Conservation (phyloP, 2,888 invertebrate species). For the Zhuqinia jingwanae region DNA sequence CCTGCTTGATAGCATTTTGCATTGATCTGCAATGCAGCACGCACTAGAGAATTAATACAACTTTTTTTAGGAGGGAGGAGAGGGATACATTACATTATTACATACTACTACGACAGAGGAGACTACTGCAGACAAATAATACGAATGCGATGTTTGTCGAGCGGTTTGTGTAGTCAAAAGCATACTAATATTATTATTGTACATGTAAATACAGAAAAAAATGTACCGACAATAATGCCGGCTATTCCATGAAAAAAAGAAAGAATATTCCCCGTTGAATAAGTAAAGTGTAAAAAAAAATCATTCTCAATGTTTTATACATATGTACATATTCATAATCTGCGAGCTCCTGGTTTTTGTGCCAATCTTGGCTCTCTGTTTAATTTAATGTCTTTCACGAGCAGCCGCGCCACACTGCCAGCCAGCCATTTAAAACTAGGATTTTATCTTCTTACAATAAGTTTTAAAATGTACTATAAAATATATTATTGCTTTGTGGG, state of each 20-base stretch:
- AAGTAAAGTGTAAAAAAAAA: not conserved
- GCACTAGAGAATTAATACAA: slow-evolving; percentile 51
- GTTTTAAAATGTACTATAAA: not conserved
- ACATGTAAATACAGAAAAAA: not conserved
- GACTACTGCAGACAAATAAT: slow-evolving; percentile 19
- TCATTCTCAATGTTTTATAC: slow-evolving; percentile 8
- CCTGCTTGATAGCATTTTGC: slow-evolving; percentile 28
- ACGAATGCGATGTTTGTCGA: slow-evolving; percentile 2
- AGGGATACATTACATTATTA: slow-evolving; percentile 11
- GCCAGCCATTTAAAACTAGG: too few relatives aligned
- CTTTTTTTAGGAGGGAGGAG: not conserved
- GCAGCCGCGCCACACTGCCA: not conserved
- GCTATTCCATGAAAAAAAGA: not conserved
- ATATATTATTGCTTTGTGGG: too few relatives aligned
- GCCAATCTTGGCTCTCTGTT: slow-evolving; percentile 11
- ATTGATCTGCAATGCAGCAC: slow-evolving; percentile 71
- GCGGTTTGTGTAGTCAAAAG: not conserved
- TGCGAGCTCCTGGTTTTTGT: not conserved
- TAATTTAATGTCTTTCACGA: slow-evolving; percentile 55
- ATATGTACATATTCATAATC: slow-evolving; percentile 37
- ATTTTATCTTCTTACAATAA: slow-evolving; percentile 3
- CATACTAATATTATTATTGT: not conserved
- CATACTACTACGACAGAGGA: not conserved
- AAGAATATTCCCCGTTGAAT: slow-evolving; percentile 15
- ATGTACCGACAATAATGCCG: not conserved